A percentile compares a stretch with the other conserved stretches of the same genome.
These are phyloP conservation scores for Coptodon bakossiorum DNA, from an alignment of 2,113 vertebrate genomes.

Conservation along the genomic window DNA sequence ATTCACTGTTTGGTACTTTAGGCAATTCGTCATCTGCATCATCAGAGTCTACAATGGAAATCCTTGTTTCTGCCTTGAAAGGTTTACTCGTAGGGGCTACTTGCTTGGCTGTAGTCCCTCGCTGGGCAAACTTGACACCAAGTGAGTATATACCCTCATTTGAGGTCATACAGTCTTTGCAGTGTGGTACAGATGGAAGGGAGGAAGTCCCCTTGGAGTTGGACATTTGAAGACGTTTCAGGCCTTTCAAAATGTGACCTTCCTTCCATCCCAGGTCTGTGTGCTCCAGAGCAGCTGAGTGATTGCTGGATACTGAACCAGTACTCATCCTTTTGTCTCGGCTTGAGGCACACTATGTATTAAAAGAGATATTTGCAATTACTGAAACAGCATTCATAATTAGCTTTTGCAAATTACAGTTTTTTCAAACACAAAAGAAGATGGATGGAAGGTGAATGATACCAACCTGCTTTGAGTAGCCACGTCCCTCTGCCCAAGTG, in stretches of 20 bases:
- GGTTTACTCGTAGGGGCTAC: constrained; percentile 45
- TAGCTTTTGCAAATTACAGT: background rate
- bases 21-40: constrained; percentile 69
- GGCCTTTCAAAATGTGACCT: constrained; percentile 84
- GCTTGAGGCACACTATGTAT: constrained; percentile 71
- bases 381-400: background rate
- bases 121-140: constrained; percentile 73
- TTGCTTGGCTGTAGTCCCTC: constrained; percentile 50
- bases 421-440: background rate
- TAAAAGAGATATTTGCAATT: constrained; percentile 7
- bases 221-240: constrained; percentile 81
- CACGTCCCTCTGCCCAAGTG: constrained; percentile 81
- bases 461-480: constrained; percentile 75
- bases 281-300: constrained; percentile 73
- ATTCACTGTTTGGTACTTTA: constrained; percentile 58
- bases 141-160: constrained; percentile 91
- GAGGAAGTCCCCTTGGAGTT: constrained; percentile 76
- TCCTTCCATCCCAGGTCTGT: constrained; percentile 84
- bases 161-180: constrained; percentile 90
- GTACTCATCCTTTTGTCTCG: constrained; percentile 83
- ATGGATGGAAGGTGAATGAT: background rate
- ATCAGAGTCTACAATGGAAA: constrained; percentile 65
- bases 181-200: constrained; percentile 77
- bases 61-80: constrained; percentile 28
- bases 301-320: constrained; percentile 76